phyloP scores from a whole-genome alignment of 2,113 vertebrate species.

The Pluvianellus socialis region DNA sequence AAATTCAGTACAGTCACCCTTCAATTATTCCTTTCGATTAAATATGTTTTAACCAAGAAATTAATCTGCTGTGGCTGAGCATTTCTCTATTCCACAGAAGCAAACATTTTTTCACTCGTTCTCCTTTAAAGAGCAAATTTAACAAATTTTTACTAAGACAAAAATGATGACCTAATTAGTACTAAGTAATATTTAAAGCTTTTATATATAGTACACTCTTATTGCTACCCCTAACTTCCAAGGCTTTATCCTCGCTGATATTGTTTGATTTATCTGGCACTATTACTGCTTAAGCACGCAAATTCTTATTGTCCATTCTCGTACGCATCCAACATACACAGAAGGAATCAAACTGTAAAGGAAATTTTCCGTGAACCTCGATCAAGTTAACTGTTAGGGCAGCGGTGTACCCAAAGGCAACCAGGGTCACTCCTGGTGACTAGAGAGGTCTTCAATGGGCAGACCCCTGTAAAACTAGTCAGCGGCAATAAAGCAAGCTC shows the following conservation, averaged over 20 bases:
- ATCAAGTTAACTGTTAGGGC: not conserved
- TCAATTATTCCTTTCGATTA: constrained; percentile 47
- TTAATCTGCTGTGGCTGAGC: constrained; percentile 22
- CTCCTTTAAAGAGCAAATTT: constrained; percentile 37
- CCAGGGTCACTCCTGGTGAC: not conserved
- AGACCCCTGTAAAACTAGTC: not conserved
- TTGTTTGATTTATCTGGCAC: not conserved
- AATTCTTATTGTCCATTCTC: not conserved
- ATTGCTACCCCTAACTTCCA: not conserved
- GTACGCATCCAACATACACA: not conserved
- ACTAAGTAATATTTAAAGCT: constrained; percentile 37
- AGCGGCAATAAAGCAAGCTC: not conserved
- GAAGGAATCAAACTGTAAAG: not conserved
- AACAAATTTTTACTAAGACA: constrained; percentile 35
- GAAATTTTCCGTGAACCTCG: not conserved
- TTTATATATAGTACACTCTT: constrained; percentile 1
- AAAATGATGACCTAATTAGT: constrained; percentile 52
- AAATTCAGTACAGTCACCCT: constrained; percentile 19
- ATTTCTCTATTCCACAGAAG: not conserved
- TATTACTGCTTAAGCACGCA: not conserved
- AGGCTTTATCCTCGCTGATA: not conserved
- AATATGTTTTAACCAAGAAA: constrained; percentile 38
- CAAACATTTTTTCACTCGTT: not conserved
- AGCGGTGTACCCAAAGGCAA: not conserved
- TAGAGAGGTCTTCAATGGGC: not conserved